Conservation (phyloP, 2,888 invertebrate species). For the Dryococelus australis region DNA sequence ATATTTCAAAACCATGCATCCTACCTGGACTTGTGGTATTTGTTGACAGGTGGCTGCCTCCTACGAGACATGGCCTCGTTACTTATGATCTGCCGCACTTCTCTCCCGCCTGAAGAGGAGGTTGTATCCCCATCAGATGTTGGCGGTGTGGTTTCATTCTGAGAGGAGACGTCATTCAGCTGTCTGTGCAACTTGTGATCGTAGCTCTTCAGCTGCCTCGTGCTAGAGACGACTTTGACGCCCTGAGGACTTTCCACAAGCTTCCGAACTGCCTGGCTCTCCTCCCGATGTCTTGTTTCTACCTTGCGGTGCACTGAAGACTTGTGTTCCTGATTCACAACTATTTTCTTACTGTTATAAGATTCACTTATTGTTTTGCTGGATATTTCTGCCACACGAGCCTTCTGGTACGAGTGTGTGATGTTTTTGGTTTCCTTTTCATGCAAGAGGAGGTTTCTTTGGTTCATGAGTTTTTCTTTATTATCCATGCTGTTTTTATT, state of each 20-base stretch:
- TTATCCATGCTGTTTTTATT: slow-evolving; percentile 19
- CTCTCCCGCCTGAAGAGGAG: slow-evolving; percentile 68
- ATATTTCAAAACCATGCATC: background rate
- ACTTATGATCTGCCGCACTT: slow-evolving; percentile 67
- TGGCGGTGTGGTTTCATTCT: slow-evolving; percentile 38
- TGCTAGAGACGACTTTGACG: background rate
- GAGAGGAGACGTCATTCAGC: slow-evolving; percentile 32
- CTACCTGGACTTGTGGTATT: slow-evolving; percentile 20
- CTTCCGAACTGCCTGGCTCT: background rate
- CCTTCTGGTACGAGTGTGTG: slow-evolving; percentile 5
- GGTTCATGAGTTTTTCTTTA: slow-evolving; percentile 36
- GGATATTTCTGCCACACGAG: background rate
- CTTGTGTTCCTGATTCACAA: background rate
- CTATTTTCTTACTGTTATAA: background rate
- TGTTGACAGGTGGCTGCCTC: slow-evolving; percentile 53
- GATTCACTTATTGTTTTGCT: background rate
- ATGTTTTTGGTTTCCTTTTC: slow-evolving; percentile 36
- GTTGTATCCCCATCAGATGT: slow-evolving; percentile 64
- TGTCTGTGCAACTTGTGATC: slow-evolving; percentile 31
- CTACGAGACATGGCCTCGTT: slow-evolving; percentile 58
- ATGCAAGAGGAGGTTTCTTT: slow-evolving; percentile 31
- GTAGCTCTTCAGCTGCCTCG: slow-evolving; percentile 30
- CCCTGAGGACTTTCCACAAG: slow-evolving; percentile 19
- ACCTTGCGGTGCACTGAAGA: slow-evolving; percentile 17
- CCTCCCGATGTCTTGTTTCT: background rate